Evolutionary conservation across 2,888 invertebrate species (phyloP), one percentile per base, ranked within the genome.

Genomic region (Eupeodes luniger): DNA sequence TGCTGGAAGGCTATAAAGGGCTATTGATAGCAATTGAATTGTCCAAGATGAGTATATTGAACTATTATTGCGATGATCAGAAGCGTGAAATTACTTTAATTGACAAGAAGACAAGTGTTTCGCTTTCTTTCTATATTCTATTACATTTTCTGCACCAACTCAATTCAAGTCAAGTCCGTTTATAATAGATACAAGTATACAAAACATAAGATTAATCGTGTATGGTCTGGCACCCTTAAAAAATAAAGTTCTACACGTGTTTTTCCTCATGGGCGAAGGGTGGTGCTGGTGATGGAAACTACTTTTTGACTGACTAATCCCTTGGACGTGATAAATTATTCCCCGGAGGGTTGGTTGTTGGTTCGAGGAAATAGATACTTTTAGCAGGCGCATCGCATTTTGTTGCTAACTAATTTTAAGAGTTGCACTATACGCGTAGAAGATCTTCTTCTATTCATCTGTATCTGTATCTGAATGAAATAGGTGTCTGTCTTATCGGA

Each of bases 281-380:
- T 27, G 19, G 19, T 19, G 19, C 1, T 19, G 77, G 85, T 81
- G 89, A 85, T 69, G 77, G 47, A 74, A 92, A 91, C 92, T 92
- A 91, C 92, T 92, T 92, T 91, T 92, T 92, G 92, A 92, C 92
- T 92, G 91, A 90, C 91, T 93, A 92, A 92, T 92, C 92, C 91
- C 79, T 88, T 89, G 89, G 90, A 91, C 91, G 92, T 93, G 93
- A 93, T 93, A 92, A 93, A 93, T 93, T 91, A 91, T 91, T 91
- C 93, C 93, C 93, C 89, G 89, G 93, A 92, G 93, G 92, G 91
- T 92, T 92, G 89, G 89, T 75, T 59, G 40, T 92, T 92, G 89
- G 89, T 75, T 59, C 40, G 34, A 49, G 62, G 79, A 79, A 85
- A 79, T 78, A 67, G 84, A 88, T 85, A 85, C 85, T 74, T 72